Evolutionary conservation across 1,140 invertebrate species (phyloP).

Genomic region (Chironomus striatipennis): DNA sequence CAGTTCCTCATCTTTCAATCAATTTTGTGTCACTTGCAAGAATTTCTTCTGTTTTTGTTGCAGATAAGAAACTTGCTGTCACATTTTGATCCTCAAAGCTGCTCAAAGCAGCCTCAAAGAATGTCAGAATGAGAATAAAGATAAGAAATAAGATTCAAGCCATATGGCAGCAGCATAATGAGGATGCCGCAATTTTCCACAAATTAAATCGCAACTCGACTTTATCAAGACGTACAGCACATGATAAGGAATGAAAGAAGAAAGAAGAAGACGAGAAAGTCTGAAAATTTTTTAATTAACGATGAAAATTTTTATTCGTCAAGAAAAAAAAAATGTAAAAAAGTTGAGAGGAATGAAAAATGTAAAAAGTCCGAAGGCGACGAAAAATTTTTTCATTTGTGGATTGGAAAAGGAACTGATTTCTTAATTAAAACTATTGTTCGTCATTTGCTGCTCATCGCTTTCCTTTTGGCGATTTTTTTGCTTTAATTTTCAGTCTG

Average conservation of each 20-base stretch:
- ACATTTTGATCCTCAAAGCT: too few species aligned
- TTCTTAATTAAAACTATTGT: slow-evolving; percentile 15
- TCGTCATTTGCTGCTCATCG: not conserved
- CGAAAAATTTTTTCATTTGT: not conserved
- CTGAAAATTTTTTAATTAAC: slow-evolving; percentile 2
- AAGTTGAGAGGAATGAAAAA: not conserved
- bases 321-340: not conserved
- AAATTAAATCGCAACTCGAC: too few species aligned
- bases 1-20: not conserved
- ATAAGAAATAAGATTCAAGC: too few species aligned
- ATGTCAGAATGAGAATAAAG: too few species aligned
- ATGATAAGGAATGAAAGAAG: not conserved
- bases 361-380: not conserved
- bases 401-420: not conserved
- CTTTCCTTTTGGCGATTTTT: too few species aligned
- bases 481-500: too few species aligned
- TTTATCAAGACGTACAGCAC: not conserved
- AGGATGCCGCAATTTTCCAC: too few species aligned
- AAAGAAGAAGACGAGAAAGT: not conserved
- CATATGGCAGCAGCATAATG: too few species aligned
- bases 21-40: too few species aligned
- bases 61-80: too few species aligned
- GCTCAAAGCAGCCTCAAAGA: too few species aligned
- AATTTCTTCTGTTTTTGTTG: too few species aligned
- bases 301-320: not conserved